Evolutionary conservation across 2,888 invertebrate species (phyloP), one percentile per base, ranked within the genome.

Genomic region (Euplagia quadripunctaria): DNA sequence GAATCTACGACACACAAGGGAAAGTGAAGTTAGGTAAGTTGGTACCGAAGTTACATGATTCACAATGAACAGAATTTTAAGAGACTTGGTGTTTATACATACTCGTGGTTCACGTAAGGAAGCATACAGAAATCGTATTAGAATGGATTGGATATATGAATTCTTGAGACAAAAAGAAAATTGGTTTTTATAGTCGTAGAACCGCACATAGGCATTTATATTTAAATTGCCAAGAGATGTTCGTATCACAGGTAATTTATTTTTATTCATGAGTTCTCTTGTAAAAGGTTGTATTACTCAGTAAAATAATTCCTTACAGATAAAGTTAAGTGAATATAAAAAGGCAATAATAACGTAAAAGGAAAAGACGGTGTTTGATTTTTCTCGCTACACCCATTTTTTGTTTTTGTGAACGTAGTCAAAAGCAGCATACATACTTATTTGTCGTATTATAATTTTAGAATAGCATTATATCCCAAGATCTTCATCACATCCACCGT

Each of bases 251-350:
- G 14, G 31, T 61, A 61, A 61, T 61, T 31, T 61, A 61, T 61
- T 61, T 61, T 61, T 61, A 61, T 61, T 61, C 61, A 61, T 31
- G 61, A 61, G 61, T 61, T 14, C 20, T 61, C 12, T 31, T 20
- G 61, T 31, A 61, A 31, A 31, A 61, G 61, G 31, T 61, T 20
- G 61, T 20, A 61, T 61, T 61, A 61, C 61, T 61, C 31, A 31
- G 61, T 61, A 61, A 61, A 31, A 61, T 31, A 61, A 61, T 61
- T 61, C 2, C 61, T 6, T 7, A 31, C 43, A 43, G 61, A 31
- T 58, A 61, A 61, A 61, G 61, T 61, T 31, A 61, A 61, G 31
- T 31, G 20, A 61, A 61, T 61, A 61, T 61, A 61, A 61, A 14
- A 61, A 46, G 31, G 31, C 14, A 31, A 31, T 31, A 61, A n/a